A percentile compares a stretch with the other conserved stretches of the same genome.
Evolutionary conservation across 2,888 invertebrate species (phyloP).

Genomic region (Eristalinus sepulchralis): DNA sequence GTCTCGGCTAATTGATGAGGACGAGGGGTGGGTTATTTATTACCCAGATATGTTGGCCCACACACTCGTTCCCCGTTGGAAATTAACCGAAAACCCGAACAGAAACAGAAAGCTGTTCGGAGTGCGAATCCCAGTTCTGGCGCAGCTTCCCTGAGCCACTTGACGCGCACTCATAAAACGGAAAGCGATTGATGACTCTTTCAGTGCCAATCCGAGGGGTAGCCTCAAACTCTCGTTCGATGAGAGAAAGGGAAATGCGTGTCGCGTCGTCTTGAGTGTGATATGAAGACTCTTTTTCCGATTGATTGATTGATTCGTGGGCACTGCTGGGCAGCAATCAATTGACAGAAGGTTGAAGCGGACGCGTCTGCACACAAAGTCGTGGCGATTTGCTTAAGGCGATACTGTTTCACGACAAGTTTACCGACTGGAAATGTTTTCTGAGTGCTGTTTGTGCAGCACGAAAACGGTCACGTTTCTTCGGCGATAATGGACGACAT

Average conservation of each 20-base stretch:
- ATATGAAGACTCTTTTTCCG: conserved; percentile 14
- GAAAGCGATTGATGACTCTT: conserved; percentile 38
- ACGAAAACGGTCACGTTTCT: conserved; percentile 10
- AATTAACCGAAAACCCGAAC: neutral
- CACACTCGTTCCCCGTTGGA: neutral
- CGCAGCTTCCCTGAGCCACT: neutral
- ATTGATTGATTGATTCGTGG: conserved; percentile 34
- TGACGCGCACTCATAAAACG: conserved; percentile 19
- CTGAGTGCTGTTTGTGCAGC: neutral
- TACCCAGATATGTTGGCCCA: neutral
- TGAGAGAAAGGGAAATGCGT: conserved; percentile 29
- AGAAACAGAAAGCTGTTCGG: neutral
- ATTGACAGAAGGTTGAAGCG: conserved; percentile 6
- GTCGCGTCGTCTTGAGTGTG: conserved; percentile 21
- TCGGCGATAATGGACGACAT: conserved; percentile 8
- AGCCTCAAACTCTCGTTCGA: neutral
- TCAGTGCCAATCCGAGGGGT: neutral
- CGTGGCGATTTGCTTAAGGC: neutral
- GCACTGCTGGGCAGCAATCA: conserved; percentile 13
- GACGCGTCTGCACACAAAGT: neutral
- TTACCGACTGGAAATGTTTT: neutral
- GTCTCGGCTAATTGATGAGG: neutral
- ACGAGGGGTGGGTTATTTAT: neutral
- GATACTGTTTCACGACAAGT: neutral
- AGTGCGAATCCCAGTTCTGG: neutral